A percentile compares a stretch with the other conserved stretches of the same genome.
Conservation (phyloP, 2,888 invertebrate species). For the Erebia epiphron region DNA sequence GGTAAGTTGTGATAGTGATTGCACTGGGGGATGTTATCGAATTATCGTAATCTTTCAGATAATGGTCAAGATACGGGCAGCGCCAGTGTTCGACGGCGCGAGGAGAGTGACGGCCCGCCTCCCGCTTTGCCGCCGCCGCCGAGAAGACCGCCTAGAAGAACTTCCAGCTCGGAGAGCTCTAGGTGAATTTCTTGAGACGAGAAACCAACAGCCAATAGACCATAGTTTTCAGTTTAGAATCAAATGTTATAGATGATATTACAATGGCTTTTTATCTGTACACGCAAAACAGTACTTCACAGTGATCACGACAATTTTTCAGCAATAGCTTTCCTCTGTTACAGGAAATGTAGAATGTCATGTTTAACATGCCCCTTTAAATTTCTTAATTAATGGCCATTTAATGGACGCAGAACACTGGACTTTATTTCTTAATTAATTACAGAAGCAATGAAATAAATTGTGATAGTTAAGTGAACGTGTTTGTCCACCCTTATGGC, state of each 20-base stretch:
- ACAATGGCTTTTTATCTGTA: too few species aligned
- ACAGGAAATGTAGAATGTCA: too few species aligned
- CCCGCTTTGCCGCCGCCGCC: conserved; percentile 77
- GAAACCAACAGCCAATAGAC: not conserved
- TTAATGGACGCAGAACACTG: too few species aligned
- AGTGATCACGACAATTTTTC: not conserved
- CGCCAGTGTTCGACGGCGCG: conserved; percentile 65
- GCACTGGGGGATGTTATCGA: conserved; percentile 24
- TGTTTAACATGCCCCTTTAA: too few species aligned
- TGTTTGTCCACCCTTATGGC: too few species aligned
- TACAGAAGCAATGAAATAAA: too few species aligned
- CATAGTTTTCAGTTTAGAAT: not conserved
- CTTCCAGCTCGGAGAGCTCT: conserved; percentile 57
- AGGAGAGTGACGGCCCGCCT: conserved; percentile 68
- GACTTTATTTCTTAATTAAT: too few species aligned
- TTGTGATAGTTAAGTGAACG: too few species aligned
- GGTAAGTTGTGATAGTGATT: conserved; percentile 10
- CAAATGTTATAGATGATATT: too few species aligned
- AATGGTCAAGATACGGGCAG: conserved; percentile 61
- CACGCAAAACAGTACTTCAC: too few species aligned
- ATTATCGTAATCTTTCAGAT: conserved; percentile 52
- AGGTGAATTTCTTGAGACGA: conserved; percentile 48
- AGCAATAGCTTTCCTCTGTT: not conserved
- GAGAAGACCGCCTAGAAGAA: conserved; percentile 64
- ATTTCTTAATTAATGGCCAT: too few species aligned